These are phyloP conservation scores for Herminia tarsipennalis DNA, from an alignment of 2,888 invertebrate species.

Conservation along the genomic window DNA sequence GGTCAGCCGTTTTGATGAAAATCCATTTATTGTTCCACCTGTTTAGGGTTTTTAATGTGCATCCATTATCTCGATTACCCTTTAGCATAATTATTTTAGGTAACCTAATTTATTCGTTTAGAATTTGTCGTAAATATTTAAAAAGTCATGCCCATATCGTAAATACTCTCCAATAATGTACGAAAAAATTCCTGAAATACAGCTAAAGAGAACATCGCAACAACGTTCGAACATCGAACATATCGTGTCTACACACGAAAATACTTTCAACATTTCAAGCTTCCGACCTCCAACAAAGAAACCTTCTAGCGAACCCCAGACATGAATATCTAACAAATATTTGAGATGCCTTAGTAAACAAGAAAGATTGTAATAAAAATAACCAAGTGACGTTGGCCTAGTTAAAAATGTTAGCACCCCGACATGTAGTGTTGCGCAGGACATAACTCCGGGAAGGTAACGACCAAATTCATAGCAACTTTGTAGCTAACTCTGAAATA, in stretches of 20 bases:
- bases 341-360: not conserved
- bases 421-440: slow-evolving; percentile 17
- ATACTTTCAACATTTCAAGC: not conserved
- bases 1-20: too few relatives aligned
- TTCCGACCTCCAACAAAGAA: not conserved
- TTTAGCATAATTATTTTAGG: too few relatives aligned
- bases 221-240: too few relatives aligned
- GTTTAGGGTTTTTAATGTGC: too few relatives aligned
- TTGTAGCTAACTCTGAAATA: slow-evolving; percentile 6
- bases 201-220: too few relatives aligned
- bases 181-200: too few relatives aligned
- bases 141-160: too few relatives aligned
- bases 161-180: too few relatives aligned
- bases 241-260: not conserved
- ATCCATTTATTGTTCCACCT: too few relatives aligned
- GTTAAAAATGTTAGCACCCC: slow-evolving; percentile 48
- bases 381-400: slow-evolving; percentile 33
- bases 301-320: not conserved
- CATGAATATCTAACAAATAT: slow-evolving; percentile 4
- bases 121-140: too few relatives aligned
- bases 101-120: too few relatives aligned
- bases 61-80: too few relatives aligned
- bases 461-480: slow-evolving; percentile 26
- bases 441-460: slow-evolving; percentile 40
- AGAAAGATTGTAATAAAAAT: slow-evolving; percentile 21